phyloP scores from a whole-genome alignment of 2,888 invertebrate species.

The Platycheirus albimanus region DNA sequence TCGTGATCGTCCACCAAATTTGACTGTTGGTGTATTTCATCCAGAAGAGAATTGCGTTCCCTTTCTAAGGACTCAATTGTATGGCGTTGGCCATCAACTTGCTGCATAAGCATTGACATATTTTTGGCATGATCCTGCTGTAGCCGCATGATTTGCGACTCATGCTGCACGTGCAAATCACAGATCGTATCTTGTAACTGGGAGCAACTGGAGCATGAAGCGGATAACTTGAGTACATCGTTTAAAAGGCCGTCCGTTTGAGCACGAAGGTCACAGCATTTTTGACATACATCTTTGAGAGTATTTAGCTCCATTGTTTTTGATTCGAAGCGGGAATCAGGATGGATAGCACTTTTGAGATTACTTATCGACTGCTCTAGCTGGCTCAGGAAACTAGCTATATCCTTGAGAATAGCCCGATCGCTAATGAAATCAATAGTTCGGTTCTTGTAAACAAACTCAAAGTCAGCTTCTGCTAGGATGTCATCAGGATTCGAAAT shows the following conservation, averaged over 20 bases:
- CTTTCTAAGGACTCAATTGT: conserved; percentile 76
- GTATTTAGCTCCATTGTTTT: conserved; percentile 79
- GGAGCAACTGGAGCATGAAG: conserved; percentile 83
- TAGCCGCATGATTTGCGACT: conserved; percentile 81
- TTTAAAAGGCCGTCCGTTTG: conserved; percentile 83
- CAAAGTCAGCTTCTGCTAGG: conserved; percentile 80
- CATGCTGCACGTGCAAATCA: conserved; percentile 81
- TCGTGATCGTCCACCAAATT: conserved; percentile 80
- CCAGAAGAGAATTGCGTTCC: conserved; percentile 76
- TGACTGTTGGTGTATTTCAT: conserved; percentile 79
- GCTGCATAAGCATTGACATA: conserved; percentile 77
- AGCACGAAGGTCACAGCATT: conserved; percentile 84
- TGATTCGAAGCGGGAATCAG: conserved; percentile 75
- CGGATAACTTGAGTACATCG: conserved; percentile 78
- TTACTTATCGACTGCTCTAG: conserved; percentile 78
- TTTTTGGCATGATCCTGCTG: conserved; percentile 81
- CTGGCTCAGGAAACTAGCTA: conserved; percentile 78
- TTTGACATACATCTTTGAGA: conserved; percentile 84
- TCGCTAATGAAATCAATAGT: conserved; percentile 79
- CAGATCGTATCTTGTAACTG: conserved; percentile 83
- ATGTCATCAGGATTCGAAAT: conserved; percentile 79
- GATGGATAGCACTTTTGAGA: conserved; percentile 76
- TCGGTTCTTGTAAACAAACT: conserved; percentile 80
- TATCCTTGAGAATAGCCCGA: conserved; percentile 78
- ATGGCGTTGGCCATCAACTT: conserved; percentile 78